Percentiles rank a stretch among this genome's conserved stretches.
Evolutionary conservation across 2,797 vertebrate genomes (phyloP).

Genomic region (Coranthus polyacanthus): DNA sequence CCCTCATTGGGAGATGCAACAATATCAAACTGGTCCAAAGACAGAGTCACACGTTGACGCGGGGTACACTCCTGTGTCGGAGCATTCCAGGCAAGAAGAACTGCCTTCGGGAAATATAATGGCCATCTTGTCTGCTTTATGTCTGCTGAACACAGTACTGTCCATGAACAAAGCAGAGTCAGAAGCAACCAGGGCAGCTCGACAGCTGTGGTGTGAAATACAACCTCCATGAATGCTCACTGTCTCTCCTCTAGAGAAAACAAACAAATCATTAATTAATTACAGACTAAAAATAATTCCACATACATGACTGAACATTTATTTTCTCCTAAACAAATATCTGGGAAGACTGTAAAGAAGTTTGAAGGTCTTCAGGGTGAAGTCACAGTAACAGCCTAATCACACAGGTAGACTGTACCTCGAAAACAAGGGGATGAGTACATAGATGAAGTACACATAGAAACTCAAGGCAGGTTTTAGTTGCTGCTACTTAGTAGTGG

Average conservation of each 20-base stretch:
- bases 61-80: slow-evolving; percentile 94
- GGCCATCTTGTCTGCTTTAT: slow-evolving; percentile 89
- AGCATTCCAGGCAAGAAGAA: slow-evolving; percentile 94
- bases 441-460: not conserved
- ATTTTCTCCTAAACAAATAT: not conserved
- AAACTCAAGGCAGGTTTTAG: not conserved
- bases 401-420: not conserved
- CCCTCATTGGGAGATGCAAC: slow-evolving; percentile 93
- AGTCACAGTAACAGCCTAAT: not conserved
- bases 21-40: slow-evolving; percentile 90
- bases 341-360: rapidly evolving
- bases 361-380: not conserved
- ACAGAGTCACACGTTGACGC: slow-evolving; percentile 87
- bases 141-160: slow-evolving; percentile 78
- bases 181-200: slow-evolving; percentile 74
- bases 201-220: slow-evolving; percentile 49
- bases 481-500: not conserved
- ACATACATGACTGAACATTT: no score
- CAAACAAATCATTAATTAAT: slow-evolving; percentile 24
- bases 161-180: slow-evolving; percentile 74
- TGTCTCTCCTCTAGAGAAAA: slow-evolving; percentile 47
- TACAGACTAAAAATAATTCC: not conserved
- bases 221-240: slow-evolving; percentile 68
- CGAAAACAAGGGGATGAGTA: not conserved
- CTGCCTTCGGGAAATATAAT: slow-evolving; percentile 90